Conservation (phyloP, 2,113 vertebrate species). For the Cettia cetti region DNA sequence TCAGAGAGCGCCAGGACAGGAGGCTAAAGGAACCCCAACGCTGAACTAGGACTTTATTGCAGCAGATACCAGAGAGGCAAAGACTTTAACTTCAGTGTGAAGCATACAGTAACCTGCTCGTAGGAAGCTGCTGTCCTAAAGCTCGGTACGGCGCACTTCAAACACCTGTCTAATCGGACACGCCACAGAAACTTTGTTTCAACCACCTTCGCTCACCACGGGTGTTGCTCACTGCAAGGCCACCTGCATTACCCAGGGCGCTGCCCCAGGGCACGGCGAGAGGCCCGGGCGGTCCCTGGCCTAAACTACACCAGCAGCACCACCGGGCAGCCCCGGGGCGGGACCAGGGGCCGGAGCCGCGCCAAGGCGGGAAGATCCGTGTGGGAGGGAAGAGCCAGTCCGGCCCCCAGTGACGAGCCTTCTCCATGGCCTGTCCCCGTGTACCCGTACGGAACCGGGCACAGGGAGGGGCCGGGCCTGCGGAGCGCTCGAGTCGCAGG, state of each 20-base stretch:
- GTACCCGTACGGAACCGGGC: not conserved
- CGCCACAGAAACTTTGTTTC: not conserved
- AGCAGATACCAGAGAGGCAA: not conserved
- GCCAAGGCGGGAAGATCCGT: not conserved
- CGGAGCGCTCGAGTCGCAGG: not conserved
- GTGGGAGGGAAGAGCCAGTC: not conserved
- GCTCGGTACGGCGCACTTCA: rapidly evolving
- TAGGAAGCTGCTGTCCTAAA: not conserved
- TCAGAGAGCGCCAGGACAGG: not conserved
- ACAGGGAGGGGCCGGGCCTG: not conserved
- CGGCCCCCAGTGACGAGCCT: not conserved
- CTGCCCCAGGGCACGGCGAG: not conserved
- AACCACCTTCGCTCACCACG: not conserved
- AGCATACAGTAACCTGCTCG: rapidly evolving
- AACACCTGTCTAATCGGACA: not conserved
- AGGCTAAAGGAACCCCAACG: not conserved
- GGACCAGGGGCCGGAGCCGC: not conserved
- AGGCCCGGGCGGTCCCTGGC: rapidly evolving
- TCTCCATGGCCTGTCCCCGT: not conserved
- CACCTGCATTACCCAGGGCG: not conserved
- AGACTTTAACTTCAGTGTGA: not conserved
- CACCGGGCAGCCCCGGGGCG: not conserved
- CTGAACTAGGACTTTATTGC: not conserved
- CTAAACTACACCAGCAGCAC: not conserved
- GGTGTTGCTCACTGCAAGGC: rapidly evolving